Evolutionary conservation across 2,797 vertebrate species (phyloP), one percentile per base, ranked within the genome.

Genomic region (Stomatorhinus walkeri): DNA sequence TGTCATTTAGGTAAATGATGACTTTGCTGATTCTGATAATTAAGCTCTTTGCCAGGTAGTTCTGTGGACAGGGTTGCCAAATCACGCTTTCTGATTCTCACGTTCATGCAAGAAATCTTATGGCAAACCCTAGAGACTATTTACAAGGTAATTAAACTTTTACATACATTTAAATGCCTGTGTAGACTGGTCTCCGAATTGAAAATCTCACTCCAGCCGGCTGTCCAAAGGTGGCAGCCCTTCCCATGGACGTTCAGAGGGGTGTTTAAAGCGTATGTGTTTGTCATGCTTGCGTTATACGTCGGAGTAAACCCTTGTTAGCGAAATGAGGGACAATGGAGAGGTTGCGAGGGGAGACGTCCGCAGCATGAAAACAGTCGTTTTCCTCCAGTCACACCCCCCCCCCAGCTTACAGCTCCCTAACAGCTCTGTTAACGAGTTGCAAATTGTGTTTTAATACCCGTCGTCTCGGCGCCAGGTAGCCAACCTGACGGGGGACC

Each of bases 391-490:
- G 43, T n/a, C 36, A 16, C 40, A 28, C 76, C 1, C 28, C 88
- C 88, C 79, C n/a, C 54, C 10, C 43, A 24, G 2, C 36, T 19
- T 54, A 16, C 84, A 10, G 16, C 52, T 61, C 48, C 54, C 6
- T 10, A 36, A 22, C 86, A 36, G n/a, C 7, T 56, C 85, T 46
- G 88, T 87, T 87, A 79, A 89, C 43, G 48, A 59, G 64, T 14
- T 48, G 36, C 76, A 89, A 87, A 89, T 89, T 89, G 51, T 68
- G 14, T 76, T 56, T 89, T 51, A 51, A 68, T 48, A 32, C 64
- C 61, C 6, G 5, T 4, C 4, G 48, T 87, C 52, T 89, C 59
- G 12, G 16, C n/a, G 1, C 4, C 54, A 2, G 40, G 76, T 46
- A 79, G 22, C 49, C 10, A 0, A 32, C 9, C 87, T 32, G n/a